phyloP scores from a whole-genome alignment of 1,140 invertebrate genomes.

The Euborellia annulipes region DNA sequence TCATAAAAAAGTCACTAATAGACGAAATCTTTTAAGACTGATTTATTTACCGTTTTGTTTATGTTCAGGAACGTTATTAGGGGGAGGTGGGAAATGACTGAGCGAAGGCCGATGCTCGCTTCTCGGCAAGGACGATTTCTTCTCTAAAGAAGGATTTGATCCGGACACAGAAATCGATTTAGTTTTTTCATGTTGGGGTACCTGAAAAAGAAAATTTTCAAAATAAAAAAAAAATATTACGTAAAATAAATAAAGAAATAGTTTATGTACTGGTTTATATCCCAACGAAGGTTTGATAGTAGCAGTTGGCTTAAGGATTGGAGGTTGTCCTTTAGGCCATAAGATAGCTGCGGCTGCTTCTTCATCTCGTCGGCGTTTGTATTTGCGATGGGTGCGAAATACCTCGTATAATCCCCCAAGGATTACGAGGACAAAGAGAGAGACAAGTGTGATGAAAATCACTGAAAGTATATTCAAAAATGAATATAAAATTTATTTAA shows the following conservation, averaged over 20 bases:
- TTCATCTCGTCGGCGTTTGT: conserved; percentile 45
- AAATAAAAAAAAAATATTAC: conserved; percentile 4
- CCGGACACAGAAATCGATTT: no score
- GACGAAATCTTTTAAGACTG: no score
- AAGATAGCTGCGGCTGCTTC: conserved; percentile 51
- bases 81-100: no score
- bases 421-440: conserved; percentile 20
- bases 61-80: no score
- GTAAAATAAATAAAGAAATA: conserved; percentile 3
- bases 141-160: no score
- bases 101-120: no score
- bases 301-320: conserved; percentile 36
- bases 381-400: conserved; percentile 23
- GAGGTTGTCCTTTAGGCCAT: conserved; percentile 45
- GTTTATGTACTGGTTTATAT: conserved; percentile 26
- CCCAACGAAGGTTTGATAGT: conserved; percentile 20
- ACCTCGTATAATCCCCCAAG: conserved; percentile 22
- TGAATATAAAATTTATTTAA: no score
- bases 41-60: no score
- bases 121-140: no score
- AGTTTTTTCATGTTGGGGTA: conserved; percentile 18
- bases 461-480: no score
- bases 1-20: no score
- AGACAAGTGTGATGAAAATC: conserved; percentile 20
- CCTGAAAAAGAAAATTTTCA: conserved; percentile 18